Conservation (phyloP, 2,888 invertebrate genomes). For the Neria commutata region DNA sequence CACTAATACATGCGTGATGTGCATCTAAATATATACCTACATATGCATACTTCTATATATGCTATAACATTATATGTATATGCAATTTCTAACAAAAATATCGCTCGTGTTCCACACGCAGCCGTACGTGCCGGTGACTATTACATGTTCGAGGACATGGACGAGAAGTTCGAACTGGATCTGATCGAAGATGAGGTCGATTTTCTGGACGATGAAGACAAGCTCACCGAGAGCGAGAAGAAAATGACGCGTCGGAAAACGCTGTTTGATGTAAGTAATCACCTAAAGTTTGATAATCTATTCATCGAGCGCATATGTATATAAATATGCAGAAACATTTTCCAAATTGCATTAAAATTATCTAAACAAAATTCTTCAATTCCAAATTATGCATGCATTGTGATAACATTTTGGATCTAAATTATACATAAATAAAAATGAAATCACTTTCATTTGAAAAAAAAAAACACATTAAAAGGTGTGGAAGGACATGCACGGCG, state of each 20-base stretch:
- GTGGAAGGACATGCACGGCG: slow-evolving; percentile 58
- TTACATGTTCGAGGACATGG: slow-evolving; percentile 97
- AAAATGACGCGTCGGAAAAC: slow-evolving; percentile 59
- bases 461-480: too few species aligned
- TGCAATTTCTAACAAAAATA: too few species aligned
- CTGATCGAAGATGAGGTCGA: slow-evolving; percentile 68
- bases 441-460: too few species aligned
- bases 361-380: background rate
- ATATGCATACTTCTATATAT: background rate
- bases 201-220: slow-evolving; percentile 53
- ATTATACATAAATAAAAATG: too few species aligned
- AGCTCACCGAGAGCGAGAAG: slow-evolving; percentile 56
- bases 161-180: slow-evolving; percentile 77
- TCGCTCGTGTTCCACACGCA: too few species aligned
- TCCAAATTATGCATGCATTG: too few species aligned
- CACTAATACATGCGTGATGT: too few species aligned
- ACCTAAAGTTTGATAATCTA: background rate
- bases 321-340: background rate
- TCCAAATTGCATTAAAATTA: background rate
- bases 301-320: background rate
- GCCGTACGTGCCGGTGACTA: slow-evolving; percentile 98
- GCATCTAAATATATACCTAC: background rate
- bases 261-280: slow-evolving; percentile 55
- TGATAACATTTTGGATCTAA: too few species aligned
- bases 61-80: background rate